Conservation (phyloP, 2,888 invertebrate genomes). For the Tetramorium bicarinatum region DNA sequence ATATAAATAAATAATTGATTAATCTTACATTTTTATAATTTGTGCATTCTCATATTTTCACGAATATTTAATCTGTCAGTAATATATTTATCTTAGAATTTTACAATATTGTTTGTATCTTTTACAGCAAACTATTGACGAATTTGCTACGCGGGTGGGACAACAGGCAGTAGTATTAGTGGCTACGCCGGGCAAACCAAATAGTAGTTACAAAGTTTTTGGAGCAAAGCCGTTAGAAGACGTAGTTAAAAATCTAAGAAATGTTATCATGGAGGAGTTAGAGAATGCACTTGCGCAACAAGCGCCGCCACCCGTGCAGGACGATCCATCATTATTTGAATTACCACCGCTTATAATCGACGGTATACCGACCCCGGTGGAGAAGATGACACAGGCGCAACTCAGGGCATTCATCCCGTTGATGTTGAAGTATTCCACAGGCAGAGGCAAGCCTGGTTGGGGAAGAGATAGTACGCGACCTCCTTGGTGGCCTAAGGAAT, state of each 20-base stretch:
- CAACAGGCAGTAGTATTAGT: slow-evolving; percentile 98
- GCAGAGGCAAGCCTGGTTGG: slow-evolving; percentile 99
- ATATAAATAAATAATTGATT: background rate
- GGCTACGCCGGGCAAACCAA: slow-evolving; percentile 98
- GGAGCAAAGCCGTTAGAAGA: slow-evolving; percentile 98
- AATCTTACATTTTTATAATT: background rate
- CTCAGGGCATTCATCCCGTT: slow-evolving; percentile 98
- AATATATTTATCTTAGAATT: background rate
- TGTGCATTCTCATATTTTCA: background rate
- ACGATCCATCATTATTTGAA: slow-evolving; percentile 97
- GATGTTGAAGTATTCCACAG: slow-evolving; percentile 99
- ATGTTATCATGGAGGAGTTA: slow-evolving; percentile 97
- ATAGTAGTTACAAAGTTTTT: slow-evolving; percentile 98
- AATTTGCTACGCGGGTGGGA: slow-evolving; percentile 98
- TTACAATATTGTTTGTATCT: background rate
- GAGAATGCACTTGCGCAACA: slow-evolving; percentile 97
- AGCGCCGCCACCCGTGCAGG: slow-evolving; percentile 94
- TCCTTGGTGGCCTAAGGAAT: slow-evolving; percentile 99
- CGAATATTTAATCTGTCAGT: background rate
- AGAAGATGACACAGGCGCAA: slow-evolving; percentile 99
- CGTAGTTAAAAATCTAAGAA: slow-evolving; percentile 96
- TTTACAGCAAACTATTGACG: slow-evolving; percentile 96
- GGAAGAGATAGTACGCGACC: slow-evolving; percentile 98
- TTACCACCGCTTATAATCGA: slow-evolving; percentile 98
- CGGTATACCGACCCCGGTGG: slow-evolving; percentile 98